Conservation (phyloP, 2,888 invertebrate genomes). For the Ormyrus rosae region DNA sequence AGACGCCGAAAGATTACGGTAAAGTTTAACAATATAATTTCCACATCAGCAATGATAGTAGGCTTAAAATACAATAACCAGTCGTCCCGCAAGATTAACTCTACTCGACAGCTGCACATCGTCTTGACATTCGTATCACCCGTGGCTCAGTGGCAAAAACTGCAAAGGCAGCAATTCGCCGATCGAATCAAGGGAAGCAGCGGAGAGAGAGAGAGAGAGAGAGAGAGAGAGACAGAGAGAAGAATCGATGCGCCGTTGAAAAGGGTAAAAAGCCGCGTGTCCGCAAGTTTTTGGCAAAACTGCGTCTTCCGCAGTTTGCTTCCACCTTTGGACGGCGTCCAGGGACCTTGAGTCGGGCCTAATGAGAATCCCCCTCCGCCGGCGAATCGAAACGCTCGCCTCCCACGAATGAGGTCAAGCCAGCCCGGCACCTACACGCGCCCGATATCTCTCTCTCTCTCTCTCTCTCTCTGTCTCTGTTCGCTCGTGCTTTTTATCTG, state of each 20-base stretch:
- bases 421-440: not conserved
- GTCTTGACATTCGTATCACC: no score
- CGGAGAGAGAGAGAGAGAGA: not conserved
- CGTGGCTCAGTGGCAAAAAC: no score
- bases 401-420: conserved; percentile 33
- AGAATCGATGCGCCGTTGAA: conserved; percentile 5
- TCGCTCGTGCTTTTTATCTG: not conserved
- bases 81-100: no score
- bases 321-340: conserved; percentile 44
- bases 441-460: not conserved
- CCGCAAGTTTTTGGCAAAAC: conserved; percentile 34
- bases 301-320: conserved; percentile 41
- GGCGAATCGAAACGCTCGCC: not conserved
- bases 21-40: no score
- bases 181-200: no score
- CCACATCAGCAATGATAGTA: no score
- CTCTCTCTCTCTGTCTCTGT: no score
- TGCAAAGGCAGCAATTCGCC: no score
- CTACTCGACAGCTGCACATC: no score
- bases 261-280: not conserved
- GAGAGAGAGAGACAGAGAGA: not conserved
- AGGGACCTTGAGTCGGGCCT: conserved; percentile 48
- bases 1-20: no score
- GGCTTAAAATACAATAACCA: no score
- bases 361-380: conserved; percentile 34